Percentiles rank a stretch among this genome's conserved stretches.
Evolutionary conservation across 2,113 vertebrate species (phyloP).

Genomic region (Hiodon alosoides): DNA sequence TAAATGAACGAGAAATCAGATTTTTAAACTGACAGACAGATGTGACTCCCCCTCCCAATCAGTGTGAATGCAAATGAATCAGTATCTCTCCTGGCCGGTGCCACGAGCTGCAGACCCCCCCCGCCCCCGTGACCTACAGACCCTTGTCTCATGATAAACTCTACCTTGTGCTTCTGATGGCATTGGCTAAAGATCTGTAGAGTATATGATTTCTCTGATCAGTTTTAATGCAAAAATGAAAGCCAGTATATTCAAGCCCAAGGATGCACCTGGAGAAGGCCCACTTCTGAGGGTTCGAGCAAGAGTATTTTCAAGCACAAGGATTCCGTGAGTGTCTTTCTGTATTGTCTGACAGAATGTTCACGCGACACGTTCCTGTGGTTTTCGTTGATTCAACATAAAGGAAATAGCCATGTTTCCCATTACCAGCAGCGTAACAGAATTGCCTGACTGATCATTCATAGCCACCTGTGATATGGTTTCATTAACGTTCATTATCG

Average conservation of each 20-base stretch:
- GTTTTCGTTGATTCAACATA: no score
- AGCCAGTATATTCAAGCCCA: background rate
- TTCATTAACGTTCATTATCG: no score
- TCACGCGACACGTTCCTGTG: no score
- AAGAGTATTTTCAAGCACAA: no score
- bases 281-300: no score
- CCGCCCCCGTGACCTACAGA: constrained; percentile 48
- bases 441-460: no score
- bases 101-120: constrained; percentile 17
- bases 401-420: no score
- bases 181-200: constrained; percentile 40
- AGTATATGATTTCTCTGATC: background rate
- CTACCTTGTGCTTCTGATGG: constrained; percentile 53
- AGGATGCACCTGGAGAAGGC: no score
- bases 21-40: constrained; percentile 35
- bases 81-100: background rate
- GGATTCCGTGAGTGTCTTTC: no score
- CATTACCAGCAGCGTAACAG: no score
- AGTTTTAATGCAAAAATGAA: background rate
- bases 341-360: no score
- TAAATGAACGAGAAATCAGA: constrained; percentile 56
- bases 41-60: constrained; percentile 39
- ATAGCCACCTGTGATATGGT: no score
- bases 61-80: constrained; percentile 59
- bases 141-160: constrained; percentile 54